phyloP scores from a whole-genome alignment of 2,888 invertebrate genomes.

The Hedya salicella region DNA sequence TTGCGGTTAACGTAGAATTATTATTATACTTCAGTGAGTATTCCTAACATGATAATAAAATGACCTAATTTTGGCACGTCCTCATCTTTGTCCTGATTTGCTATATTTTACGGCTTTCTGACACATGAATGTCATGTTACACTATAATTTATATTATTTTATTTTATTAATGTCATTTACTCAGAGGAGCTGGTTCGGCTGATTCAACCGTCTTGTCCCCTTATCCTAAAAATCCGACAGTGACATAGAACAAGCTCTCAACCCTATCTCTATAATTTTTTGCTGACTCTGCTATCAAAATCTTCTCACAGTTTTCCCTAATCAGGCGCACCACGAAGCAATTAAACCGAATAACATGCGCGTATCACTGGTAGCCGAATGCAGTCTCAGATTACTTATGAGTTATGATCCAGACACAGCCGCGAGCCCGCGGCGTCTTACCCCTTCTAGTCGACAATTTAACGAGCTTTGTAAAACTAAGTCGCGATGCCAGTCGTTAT shows the following conservation, averaged over 20 bases:
- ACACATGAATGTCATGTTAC: no score
- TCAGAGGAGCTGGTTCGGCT: no score
- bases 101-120: no score
- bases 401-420: slow-evolving; percentile 72
- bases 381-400: slow-evolving; percentile 73
- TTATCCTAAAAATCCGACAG: no score
- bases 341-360: slow-evolving; percentile 42
- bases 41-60: no score
- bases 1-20: slow-evolving; percentile 15
- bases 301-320: slow-evolving; percentile 1
- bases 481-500: slow-evolving; percentile 16
- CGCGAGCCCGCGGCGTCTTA: slow-evolving; percentile 62
- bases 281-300: not conserved
- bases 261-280: not conserved
- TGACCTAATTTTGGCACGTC: no score
- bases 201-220: no score
- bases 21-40: slow-evolving; percentile 8
- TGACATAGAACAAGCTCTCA: no score
- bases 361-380: slow-evolving; percentile 70
- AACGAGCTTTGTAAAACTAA: slow-evolving; percentile 36
- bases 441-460: slow-evolving; percentile 45
- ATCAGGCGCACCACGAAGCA: slow-evolving; percentile 28
- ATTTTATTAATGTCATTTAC: no score
- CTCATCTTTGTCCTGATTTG: no score
- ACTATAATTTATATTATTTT: no score